A percentile compares a stretch with the other conserved stretches of the same genome.
Evolutionary conservation across 2,113 vertebrate genomes (phyloP).

Genomic region (Eptesicus fuscus): DNA sequence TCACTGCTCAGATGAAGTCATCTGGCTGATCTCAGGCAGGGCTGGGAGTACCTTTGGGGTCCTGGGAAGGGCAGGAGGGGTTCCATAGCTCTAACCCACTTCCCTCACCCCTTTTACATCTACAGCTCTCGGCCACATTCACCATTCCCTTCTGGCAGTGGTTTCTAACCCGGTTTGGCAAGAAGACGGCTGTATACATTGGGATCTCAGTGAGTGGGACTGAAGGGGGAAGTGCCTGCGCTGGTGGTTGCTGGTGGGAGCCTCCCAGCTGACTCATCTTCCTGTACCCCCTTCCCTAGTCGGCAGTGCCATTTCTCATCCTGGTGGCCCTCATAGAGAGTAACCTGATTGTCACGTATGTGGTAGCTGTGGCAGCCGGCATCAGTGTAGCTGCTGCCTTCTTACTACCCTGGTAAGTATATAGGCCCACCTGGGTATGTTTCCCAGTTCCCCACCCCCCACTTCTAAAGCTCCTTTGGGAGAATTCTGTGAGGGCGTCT

Average conservation of each 20-base stretch:
- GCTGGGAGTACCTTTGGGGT: not conserved
- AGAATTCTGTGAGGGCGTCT: not conserved
- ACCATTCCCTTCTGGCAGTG: constrained; percentile 96
- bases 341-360: constrained; percentile 87
- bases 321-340: constrained; percentile 82
- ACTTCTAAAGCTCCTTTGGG: not conserved
- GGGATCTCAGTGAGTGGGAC: constrained; percentile 90
- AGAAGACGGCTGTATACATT: constrained; percentile 92
- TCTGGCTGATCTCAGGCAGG: not conserved
- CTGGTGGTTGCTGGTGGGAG: not conserved
- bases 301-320: constrained; percentile 93
- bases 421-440: not conserved
- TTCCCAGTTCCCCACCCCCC: not conserved
- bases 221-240: not conserved
- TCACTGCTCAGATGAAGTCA: not conserved
- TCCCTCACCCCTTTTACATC: not conserved
- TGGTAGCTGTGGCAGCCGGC: constrained; percentile 88
- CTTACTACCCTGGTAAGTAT: constrained; percentile 91
- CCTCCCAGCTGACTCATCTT: not conserved
- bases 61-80: not conserved
- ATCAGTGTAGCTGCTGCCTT: constrained; percentile 92
- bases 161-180: constrained; percentile 94
- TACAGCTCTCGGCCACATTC: constrained; percentile 91
- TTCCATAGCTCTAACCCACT: not conserved
- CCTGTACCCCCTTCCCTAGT: constrained; percentile 77